Evolutionary conservation across 2,888 invertebrate genomes (phyloP).

Genomic region (Lamproptera curius): DNA sequence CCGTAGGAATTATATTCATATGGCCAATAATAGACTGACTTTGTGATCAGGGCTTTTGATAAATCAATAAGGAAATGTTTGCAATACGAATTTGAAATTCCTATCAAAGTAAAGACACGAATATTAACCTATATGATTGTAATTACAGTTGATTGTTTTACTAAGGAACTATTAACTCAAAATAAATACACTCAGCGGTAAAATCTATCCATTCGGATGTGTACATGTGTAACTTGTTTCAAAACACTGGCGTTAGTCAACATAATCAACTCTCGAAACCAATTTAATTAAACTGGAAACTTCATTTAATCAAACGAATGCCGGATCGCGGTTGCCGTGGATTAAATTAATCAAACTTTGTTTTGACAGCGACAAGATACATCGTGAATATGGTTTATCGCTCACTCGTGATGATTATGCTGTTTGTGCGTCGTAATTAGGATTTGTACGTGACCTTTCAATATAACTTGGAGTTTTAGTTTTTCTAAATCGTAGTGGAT

Average conservation of each 20-base stretch:
- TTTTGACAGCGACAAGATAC: constrained; percentile 3
- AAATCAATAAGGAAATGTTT: no score
- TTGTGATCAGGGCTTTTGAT: no score
- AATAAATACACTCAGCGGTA: no score
- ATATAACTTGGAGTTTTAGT: not conserved
- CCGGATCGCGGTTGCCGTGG: constrained; percentile 5
- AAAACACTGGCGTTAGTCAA: not conserved
- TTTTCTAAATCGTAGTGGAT: no score
- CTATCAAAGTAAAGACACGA: no score
- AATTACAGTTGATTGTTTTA: no score
- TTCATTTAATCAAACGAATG: constrained; percentile 18
- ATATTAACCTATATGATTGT: no score
- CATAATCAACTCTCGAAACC: constrained; percentile 16
- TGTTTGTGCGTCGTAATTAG: not conserved
- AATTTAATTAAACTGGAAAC: constrained; percentile 20
- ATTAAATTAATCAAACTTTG: constrained; percentile 10
- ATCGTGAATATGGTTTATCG: not conserved
- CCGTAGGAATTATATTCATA: no score
- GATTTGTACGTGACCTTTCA: not conserved
- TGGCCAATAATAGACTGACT: no score
- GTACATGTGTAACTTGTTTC: not conserved
- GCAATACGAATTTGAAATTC: no score
- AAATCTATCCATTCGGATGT: no score
- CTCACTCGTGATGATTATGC: not conserved
- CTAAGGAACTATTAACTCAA: no score